Percentiles rank a stretch among this genome's conserved stretches.
These are phyloP conservation scores for Drosophila pandora DNA, from an alignment of 1,140 invertebrate genomes.

Conservation along the genomic window DNA sequence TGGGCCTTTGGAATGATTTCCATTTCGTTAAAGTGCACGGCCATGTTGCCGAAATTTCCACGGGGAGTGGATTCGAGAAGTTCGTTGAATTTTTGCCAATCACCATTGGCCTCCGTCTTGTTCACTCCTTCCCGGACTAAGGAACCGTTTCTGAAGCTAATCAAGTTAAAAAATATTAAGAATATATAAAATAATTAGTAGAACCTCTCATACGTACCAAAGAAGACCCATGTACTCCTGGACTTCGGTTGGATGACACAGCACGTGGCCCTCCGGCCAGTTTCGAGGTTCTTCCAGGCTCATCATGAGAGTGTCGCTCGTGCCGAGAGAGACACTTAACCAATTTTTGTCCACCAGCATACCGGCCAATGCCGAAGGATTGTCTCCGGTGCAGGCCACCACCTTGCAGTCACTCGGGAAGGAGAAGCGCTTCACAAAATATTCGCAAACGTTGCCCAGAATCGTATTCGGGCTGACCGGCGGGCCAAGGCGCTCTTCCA, in stretches of 20 bases:
- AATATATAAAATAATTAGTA: background rate
- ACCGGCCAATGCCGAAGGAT: slow-evolving; percentile 93
- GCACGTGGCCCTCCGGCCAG: slow-evolving; percentile 91
- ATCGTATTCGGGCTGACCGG: slow-evolving; percentile 88
- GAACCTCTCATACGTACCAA: slow-evolving; percentile 86
- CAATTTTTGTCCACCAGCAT: slow-evolving; percentile 92
- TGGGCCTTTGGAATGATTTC: slow-evolving; percentile 90
- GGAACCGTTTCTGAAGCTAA: slow-evolving; percentile 97
- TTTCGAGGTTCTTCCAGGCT: slow-evolving; percentile 89
- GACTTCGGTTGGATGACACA: slow-evolving; percentile 92
- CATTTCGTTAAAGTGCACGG: slow-evolving; percentile 92
- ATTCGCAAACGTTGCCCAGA: slow-evolving; percentile 90
- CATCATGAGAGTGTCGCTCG: slow-evolving; percentile 96
- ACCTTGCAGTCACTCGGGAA: slow-evolving; percentile 92
- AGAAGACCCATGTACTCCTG: slow-evolving; percentile 94
- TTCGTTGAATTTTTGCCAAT: slow-evolving; percentile 94
- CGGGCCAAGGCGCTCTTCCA: slow-evolving; percentile 89
- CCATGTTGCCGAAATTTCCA: slow-evolving; percentile 97
- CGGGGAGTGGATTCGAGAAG: slow-evolving; percentile 92
- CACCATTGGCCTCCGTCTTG: slow-evolving; percentile 89
- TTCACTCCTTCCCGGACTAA: slow-evolving; percentile 93
- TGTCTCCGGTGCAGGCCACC: slow-evolving; percentile 97
- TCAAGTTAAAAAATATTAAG: background rate
- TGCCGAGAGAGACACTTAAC: slow-evolving; percentile 95
- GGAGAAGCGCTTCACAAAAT: slow-evolving; percentile 93